phyloP scores from a whole-genome alignment of 2,888 invertebrate genomes.

The Oscheius sp. region DNA sequence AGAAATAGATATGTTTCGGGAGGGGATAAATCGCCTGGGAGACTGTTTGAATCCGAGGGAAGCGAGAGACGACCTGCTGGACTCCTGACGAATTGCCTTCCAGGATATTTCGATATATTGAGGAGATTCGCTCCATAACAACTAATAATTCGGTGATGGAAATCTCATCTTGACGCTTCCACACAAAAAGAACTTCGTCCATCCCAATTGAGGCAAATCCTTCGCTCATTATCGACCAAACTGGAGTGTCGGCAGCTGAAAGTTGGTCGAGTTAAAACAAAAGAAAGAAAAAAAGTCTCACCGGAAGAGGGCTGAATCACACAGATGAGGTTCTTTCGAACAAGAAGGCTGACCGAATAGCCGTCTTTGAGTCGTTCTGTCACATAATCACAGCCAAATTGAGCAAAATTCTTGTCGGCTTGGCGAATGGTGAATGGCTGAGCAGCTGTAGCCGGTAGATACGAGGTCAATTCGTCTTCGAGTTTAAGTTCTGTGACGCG shows the following conservation, averaged over 20 bases:
- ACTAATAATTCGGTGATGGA: slow-evolving; percentile 22
- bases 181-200: slow-evolving; percentile 48
- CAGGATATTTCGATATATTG: slow-evolving; percentile 38
- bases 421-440: background rate
- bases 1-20: slow-evolving; percentile 43
- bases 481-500: slow-evolving; percentile 47
- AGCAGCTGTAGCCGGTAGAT: slow-evolving; percentile 34
- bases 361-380: slow-evolving; percentile 32
- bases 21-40: slow-evolving; percentile 33
- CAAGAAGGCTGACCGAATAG: slow-evolving; percentile 29
- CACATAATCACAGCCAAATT: background rate
- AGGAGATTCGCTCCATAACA: slow-evolving; percentile 41
- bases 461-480: slow-evolving; percentile 47
- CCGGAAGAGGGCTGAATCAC: slow-evolving; percentile 6
- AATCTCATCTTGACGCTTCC: slow-evolving; percentile 31
- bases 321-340: slow-evolving; percentile 44
- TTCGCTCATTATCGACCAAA: slow-evolving; percentile 35
- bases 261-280: background rate
- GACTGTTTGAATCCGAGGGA: slow-evolving; percentile 34
- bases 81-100: slow-evolving; percentile 44
- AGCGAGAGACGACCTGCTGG: slow-evolving; percentile 34
- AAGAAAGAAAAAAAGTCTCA: background rate
- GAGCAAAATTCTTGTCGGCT: slow-evolving; percentile 1
- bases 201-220: slow-evolving; percentile 51
- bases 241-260: slow-evolving; percentile 29